These are phyloP conservation scores for Malthinus flaveolus DNA, from an alignment of 2,888 invertebrate species.

Conservation along the genomic window DNA sequence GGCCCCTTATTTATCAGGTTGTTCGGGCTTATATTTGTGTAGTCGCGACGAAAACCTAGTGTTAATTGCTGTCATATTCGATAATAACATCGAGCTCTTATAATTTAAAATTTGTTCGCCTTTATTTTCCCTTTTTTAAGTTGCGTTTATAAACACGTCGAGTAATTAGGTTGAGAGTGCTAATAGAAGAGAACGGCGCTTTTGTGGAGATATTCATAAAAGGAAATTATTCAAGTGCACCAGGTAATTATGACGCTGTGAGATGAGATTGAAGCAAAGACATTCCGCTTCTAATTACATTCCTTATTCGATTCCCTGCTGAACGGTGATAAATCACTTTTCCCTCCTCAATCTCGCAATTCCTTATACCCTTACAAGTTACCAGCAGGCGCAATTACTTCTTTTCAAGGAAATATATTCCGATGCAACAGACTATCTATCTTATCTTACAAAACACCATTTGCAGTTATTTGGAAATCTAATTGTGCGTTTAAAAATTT, in stretches of 20 bases:
- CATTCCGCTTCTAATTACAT: constrained; percentile 50
- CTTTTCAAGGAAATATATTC: constrained; percentile 39
- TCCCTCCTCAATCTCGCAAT: constrained; percentile 35
- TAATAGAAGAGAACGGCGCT: constrained; percentile 7
- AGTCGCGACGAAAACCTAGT: constrained; percentile 37
- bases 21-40: constrained; percentile 39
- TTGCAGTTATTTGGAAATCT: constrained; percentile 34
- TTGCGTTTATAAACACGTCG: no score
- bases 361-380: constrained; percentile 37
- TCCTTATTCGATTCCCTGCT: constrained; percentile 48
- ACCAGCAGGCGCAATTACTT: constrained; percentile 43
- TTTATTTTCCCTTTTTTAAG: no score
- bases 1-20: constrained; percentile 42
- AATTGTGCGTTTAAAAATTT: constrained; percentile 34
- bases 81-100: no score
- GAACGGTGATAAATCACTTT: constrained; percentile 47
- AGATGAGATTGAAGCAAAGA: constrained; percentile 47
- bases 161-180: no score
- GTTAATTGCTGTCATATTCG: constrained; percentile 43
- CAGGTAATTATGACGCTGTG: constrained; percentile 32
- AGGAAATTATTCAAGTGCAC: constrained; percentile 28
- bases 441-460: constrained; percentile 34
- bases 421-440: constrained; percentile 27
- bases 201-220: constrained; percentile 23
- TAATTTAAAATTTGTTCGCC: no score